These are phyloP conservation scores for Stylophora pistillata DNA, from an alignment of 64 coral and sea anemone species.

Conservation along the genomic window DNA sequence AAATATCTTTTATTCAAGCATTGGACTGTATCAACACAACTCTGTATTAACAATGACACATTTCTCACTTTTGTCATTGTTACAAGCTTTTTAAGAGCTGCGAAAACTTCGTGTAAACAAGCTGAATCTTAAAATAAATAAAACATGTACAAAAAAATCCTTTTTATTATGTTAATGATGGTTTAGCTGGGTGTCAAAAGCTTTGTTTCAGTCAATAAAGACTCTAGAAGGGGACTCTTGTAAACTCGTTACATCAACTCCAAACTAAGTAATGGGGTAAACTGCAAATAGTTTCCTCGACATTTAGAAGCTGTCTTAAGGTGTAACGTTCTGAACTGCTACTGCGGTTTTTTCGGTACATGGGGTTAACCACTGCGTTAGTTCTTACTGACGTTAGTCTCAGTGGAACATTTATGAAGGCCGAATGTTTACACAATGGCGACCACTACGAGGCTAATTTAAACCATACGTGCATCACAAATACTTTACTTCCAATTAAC, in stretches of 20 bases:
- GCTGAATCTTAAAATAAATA: background rate
- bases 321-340: background rate
- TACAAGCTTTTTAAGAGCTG: constrained; percentile 12
- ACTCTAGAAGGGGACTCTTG: background rate
- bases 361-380: background rate
- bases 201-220: background rate
- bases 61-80: constrained; percentile 12
- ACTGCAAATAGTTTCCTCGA: background rate
- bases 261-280: background rate
- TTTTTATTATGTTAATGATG: constrained; percentile 15
- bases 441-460: background rate
- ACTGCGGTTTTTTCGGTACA: background rate
- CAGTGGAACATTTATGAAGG: constrained; percentile 3
- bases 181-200: background rate
- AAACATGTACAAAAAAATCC: background rate
- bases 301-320: background rate
- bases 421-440: constrained; percentile 11
- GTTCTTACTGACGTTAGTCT: background rate
- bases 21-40: constrained; percentile 1
- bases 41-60: background rate
- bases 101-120: constrained; percentile 1
- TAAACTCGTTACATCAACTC: background rate
- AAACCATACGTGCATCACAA: background rate
- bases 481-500: background rate
- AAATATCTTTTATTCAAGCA: background rate